These are phyloP conservation scores for Spea hammondii DNA, from an alignment of 2,797 vertebrate genomes.

Conservation along the genomic window DNA sequence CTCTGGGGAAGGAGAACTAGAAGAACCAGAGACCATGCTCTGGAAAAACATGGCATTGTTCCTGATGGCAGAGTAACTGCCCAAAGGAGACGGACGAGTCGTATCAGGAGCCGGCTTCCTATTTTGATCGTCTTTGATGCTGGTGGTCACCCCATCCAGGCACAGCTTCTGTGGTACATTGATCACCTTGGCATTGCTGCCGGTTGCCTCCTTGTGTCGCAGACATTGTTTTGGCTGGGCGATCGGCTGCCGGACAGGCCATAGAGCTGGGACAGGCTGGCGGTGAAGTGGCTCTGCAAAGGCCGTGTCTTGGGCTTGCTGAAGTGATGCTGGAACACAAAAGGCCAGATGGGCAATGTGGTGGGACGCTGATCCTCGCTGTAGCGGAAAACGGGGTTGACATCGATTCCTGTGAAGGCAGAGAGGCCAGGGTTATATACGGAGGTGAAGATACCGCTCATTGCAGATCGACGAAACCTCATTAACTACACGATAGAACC, in stretches of 20 bases:
- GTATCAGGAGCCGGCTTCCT: constrained; percentile 70
- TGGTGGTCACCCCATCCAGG: constrained; percentile 52
- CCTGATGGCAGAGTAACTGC: constrained; percentile 88
- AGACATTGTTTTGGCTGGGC: constrained; percentile 60
- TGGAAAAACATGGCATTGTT: constrained; percentile 72
- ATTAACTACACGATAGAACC: too few species aligned
- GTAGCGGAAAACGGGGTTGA: too few species aligned
- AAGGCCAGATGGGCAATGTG: too few species aligned
- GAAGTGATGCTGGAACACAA: constrained; percentile 74
- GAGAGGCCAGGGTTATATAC: too few species aligned
- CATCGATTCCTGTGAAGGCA: too few species aligned
- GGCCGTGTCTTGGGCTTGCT: constrained; percentile 78
- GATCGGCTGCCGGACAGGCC: constrained; percentile 67
- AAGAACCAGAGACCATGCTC: constrained; percentile 77
- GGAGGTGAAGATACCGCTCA: too few species aligned
- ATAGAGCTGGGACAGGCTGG: constrained; percentile 80
- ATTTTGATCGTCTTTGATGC: constrained; percentile 44
- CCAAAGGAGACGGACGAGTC: constrained; percentile 85
- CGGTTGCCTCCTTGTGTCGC: constrained; percentile 19
- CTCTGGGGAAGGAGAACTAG: constrained; percentile 74
- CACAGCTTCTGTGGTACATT: constrained; percentile 50
- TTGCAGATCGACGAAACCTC: too few species aligned
- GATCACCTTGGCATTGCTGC: constrained; percentile 8
- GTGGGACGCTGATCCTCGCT: too few species aligned
- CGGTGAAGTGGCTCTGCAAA: constrained; percentile 76